Base-by-base conservation (phyloP, 2,113 vertebrate species). In the Pomatorhinus ruficollis region DNA sequence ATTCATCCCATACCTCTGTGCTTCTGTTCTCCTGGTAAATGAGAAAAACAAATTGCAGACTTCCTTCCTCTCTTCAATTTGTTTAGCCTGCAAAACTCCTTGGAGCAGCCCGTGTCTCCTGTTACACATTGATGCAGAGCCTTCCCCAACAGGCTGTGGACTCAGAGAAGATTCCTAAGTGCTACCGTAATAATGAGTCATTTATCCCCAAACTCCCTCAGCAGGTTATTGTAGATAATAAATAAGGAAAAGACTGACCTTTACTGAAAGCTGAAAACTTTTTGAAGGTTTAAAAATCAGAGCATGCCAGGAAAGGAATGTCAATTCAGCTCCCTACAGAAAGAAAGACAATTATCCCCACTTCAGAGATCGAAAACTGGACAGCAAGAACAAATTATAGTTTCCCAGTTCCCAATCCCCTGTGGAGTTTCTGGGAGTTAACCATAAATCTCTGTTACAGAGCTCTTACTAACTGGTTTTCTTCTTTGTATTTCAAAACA, bases 21-120 rank as follows among this genome's bases (percentile, higher is more conserved):
- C 87, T 96, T 87, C 78, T 91, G 87, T 93, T 96, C 87, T 95
- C n/a, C 54, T 28, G 37, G 61, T 54, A 88, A 94, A 96, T 85
- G 90, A 93, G 90, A 93, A 93, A 96, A 95, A 90, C 86, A 87
- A 94, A 96, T 93, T 88, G 63, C 70, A 81, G 85, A 77, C 71
- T 96, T 96, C 82, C 87, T 96, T 96, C 93, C 76, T 78, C 74
- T 66, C 59, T 70, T 39, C 42, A 74, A 31, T 80, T 83, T 10
- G 10, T 90, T 81, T 20, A 70, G 56, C 70, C 37, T 92, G 85
- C 39, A 88, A 74, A 75, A 23, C 45, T 72, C 66, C 68, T 89
- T 54, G 69, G 91, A 83, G 71, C 60, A 89, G 88, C 18, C 63
- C 10, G 0, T 66, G 71, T 91, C 82, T 96, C 87, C 75, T 86